Evolutionary conservation across 2,113 vertebrate species (phyloP).

Genomic region (Ciconia boyciana): DNA sequence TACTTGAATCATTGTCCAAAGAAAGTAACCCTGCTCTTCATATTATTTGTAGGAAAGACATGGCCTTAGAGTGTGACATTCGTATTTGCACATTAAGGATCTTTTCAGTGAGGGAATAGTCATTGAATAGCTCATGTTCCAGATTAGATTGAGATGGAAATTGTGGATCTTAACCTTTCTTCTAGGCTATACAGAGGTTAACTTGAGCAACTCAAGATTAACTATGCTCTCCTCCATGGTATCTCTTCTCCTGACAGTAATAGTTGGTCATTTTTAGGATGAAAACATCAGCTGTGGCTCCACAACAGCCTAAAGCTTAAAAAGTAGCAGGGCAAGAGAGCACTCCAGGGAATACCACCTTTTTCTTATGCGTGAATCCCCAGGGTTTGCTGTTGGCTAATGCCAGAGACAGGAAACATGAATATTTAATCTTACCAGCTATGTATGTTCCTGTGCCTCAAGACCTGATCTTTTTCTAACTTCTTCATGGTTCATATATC

Average conservation of each 20-base stretch:
- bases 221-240: neutral
- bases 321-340: neutral
- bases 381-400: neutral
- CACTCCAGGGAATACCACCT: neutral
- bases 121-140: neutral
- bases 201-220: neutral
- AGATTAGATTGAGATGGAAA: neutral
- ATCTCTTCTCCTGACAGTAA: neutral
- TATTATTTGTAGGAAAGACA: neutral
- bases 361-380: accelerated
- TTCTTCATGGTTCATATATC: neutral
- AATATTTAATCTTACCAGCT: neutral
- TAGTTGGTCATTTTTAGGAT: neutral
- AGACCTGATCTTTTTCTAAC: neutral
- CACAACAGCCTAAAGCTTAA: neutral
- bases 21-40: neutral
- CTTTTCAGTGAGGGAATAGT: neutral
- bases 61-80: neutral
- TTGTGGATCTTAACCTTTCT: neutral
- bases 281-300: neutral
- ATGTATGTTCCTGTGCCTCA: neutral
- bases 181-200: neutral
- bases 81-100: neutral
- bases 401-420: neutral
- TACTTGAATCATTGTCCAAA: neutral